Evolutionary conservation across 2,888 invertebrate genomes (phyloP), one percentile per base, ranked within the genome.

Genomic region (Pegoplata infirma): DNA sequence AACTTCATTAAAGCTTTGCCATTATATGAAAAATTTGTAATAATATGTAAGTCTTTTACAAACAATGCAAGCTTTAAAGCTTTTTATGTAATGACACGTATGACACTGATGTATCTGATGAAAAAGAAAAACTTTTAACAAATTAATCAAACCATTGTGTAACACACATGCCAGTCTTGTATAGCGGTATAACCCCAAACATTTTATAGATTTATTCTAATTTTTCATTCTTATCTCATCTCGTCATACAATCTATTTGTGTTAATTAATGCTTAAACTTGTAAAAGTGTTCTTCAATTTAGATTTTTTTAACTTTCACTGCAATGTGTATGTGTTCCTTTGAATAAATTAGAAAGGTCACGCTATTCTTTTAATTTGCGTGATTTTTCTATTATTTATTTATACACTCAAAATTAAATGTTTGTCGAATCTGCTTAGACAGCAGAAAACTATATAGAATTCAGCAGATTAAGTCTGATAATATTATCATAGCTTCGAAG

Each of bases 261-360:
- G 64, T 74, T 74, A 79, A 66, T 63, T 78, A 73, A 64, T 77
- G 64, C 68, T 74, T 67, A 58, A 71, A 71, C 79, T 67, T 71
- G 61, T 67, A 79, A 67, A 49, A 79, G 19, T 61, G 23, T 61
- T 74, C 53, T 49, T 53, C 16, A n/a, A n/a, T n/a, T 51, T 49
- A 67, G 44, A 51, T 51, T 51, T 75, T 12, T 61, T n/a, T n/a
- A n/a, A 75, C 79, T 79, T 79, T 79, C 71, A 63, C 71, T 79
- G 28, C 14, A 55, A 53, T 53, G 14, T 49, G 59, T 58, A n/a
- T n/a, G n/a, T n/a, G n/a, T 71, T 19, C 32, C 6, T 32, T 16
- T 47, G 14, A 32, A 17, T 12, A 32, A 63, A 59, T 69, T 44
- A 12, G 21, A 49, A 61, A 79, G 71, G 75, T 75, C 79, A 75